Percentiles rank a stretch among this genome's conserved stretches.
phyloP scores from a whole-genome alignment of 1,140 invertebrate genomes.

The Leptopilina boulardi region DNA sequence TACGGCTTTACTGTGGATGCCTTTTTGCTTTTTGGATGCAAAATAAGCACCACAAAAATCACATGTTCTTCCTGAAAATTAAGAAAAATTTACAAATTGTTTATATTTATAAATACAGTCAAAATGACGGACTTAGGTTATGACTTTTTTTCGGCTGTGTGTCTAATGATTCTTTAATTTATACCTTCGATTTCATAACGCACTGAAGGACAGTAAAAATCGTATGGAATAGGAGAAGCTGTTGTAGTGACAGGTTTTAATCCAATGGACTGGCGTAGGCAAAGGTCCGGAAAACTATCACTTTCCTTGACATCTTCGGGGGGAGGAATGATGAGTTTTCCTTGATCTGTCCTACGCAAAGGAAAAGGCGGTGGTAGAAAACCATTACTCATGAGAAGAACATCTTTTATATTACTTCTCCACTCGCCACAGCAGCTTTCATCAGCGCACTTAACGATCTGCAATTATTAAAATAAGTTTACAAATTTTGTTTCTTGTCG shows the following conservation, averaged over 20 bases:
- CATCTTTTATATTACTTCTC: conserved; percentile 2
- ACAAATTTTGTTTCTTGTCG: not conserved
- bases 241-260: not conserved
- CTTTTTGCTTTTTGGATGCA: not conserved
- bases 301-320: not conserved
- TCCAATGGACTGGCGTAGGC: not conserved
- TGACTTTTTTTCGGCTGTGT: too few relatives aligned
- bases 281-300: not conserved
- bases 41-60: not conserved
- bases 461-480: not conserved
- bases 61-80: not conserved
- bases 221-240: not conserved
- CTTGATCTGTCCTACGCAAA: not conserved
- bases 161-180: not conserved
- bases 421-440: not conserved
- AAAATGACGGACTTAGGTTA: too few relatives aligned
- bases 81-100: not conserved
- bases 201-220: not conserved
- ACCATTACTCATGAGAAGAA: not conserved
- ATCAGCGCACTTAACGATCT: not conserved
- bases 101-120: too few relatives aligned
- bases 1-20: not conserved
- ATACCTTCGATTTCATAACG: not conserved
- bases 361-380: not conserved
- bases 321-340: not conserved